A percentile compares a stretch with the other conserved stretches of the same genome.
Conservation (phyloP, 2,888 invertebrate genomes). For the Cantharis rustica region DNA sequence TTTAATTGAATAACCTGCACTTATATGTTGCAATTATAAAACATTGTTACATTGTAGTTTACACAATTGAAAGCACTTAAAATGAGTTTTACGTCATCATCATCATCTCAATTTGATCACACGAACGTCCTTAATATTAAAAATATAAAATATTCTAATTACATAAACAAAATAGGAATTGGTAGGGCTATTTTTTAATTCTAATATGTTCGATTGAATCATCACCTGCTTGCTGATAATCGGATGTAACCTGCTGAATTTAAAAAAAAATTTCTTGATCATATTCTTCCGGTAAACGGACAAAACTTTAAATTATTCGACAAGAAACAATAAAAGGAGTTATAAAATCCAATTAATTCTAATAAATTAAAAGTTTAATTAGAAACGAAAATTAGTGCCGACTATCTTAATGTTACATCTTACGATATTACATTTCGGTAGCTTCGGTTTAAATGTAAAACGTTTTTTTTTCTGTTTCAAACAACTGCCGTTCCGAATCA, state of each 20-base stretch:
- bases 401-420: neutral
- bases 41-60: neutral
- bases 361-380: neutral
- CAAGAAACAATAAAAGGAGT: neutral
- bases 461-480: neutral
- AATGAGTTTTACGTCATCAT: too few species aligned
- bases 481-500: neutral
- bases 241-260: too few species aligned
- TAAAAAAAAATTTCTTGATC: too few species aligned
- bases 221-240: too few species aligned
- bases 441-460: neutral
- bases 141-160: too few species aligned
- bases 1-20: neutral
- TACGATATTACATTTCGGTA: neutral
- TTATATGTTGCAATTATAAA: neutral
- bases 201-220: too few species aligned
- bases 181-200: too few species aligned
- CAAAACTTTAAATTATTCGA: neutral
- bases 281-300: neutral
- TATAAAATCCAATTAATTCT: neutral
- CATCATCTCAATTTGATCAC: too few species aligned
- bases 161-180: too few species aligned
- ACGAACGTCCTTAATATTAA: too few species aligned
- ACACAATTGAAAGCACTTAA: neutral
- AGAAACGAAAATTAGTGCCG: neutral